Evolutionary conservation across 2,797 vertebrate genomes (phyloP).

Genomic region (Stomatorhinus walkeri): DNA sequence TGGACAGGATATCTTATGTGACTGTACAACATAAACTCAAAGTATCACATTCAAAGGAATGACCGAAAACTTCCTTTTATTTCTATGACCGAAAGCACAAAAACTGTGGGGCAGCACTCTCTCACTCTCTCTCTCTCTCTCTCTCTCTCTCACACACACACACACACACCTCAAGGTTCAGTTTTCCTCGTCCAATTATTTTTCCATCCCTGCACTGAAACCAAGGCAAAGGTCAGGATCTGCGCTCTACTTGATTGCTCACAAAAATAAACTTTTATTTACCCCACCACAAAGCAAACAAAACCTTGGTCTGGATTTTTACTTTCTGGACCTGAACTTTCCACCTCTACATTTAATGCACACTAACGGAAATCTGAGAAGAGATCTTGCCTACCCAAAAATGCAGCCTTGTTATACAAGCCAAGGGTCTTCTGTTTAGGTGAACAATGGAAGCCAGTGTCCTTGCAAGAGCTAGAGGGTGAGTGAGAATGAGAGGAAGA

Average conservation of each 20-base stretch:
- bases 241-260: neutral
- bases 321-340: neutral
- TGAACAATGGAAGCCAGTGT: neutral
- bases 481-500: neutral
- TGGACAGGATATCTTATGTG: neutral
- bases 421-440: neutral
- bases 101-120: neutral
- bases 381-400: neutral
- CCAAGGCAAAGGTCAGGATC: neutral
- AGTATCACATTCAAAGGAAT: neutral
- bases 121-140: neutral
- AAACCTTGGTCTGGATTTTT: neutral
- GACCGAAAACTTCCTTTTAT: neutral
- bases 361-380: neutral
- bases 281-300: neutral
- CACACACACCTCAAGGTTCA: neutral
- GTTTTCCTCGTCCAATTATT: neutral
- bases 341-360: neutral
- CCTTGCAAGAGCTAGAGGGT: neutral
- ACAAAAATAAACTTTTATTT: conserved; percentile 4
- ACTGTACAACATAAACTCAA: neutral
- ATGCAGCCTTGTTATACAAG: neutral
- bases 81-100: neutral
- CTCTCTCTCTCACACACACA: neutral
- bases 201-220: neutral